Percentiles rank a stretch among this genome's conserved stretches.
Conservation (phyloP, 2,113 vertebrate genomes). For the Gracilinanus agilis region DNA sequence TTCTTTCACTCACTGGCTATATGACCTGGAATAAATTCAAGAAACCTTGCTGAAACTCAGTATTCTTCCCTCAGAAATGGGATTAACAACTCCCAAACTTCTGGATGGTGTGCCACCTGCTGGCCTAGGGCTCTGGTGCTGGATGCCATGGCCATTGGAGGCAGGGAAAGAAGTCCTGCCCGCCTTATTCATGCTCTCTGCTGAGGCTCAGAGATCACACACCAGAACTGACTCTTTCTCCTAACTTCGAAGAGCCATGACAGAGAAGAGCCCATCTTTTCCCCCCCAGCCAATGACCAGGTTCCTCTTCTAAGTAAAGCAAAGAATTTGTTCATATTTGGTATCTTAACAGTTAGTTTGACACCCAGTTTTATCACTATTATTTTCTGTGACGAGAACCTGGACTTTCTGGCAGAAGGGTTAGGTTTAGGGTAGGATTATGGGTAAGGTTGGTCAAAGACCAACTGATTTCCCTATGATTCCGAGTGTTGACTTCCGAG, state of each 20-base stretch:
- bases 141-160: not conserved
- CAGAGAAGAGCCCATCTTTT: not conserved
- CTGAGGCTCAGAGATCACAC: not conserved
- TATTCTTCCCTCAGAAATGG: not conserved
- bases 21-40: not conserved
- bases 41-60: not conserved
- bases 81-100: not conserved
- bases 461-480: not conserved
- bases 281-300: not conserved
- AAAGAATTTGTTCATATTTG: not conserved
- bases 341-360: not conserved
- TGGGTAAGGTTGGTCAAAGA: not conserved
- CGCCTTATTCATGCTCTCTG: too few species aligned
- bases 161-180: too few species aligned
- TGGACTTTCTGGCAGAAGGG: not conserved
- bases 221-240: not conserved
- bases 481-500: not conserved
- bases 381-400: not conserved
- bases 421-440: not conserved
- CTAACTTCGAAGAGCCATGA: not conserved
- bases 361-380: not conserved
- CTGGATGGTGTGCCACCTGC: not conserved
- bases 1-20: not conserved
- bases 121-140: not conserved
- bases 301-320: not conserved